phyloP scores from a whole-genome alignment of 2,888 invertebrate genomes.

The Netelia inedita region DNA sequence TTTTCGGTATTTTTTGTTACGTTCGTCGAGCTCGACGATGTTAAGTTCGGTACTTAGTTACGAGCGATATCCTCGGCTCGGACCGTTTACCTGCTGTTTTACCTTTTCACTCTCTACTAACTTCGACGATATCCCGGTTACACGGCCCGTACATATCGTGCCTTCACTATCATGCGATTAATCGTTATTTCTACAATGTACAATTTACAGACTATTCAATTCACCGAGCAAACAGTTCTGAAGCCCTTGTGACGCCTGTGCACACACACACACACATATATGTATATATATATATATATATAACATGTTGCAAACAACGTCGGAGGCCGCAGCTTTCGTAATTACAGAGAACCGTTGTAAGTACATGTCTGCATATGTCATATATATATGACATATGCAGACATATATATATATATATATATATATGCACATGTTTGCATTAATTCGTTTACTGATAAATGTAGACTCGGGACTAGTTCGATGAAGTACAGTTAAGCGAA shows the following conservation, averaged over 20 bases:
- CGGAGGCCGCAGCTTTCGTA: slow-evolving; percentile 14
- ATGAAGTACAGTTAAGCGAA: slow-evolving; percentile 23
- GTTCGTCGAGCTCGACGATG: slow-evolving; percentile 28
- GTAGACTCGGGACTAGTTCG: slow-evolving; percentile 33
- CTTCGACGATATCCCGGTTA: slow-evolving; percentile 64
- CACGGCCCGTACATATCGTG: slow-evolving; percentile 56
- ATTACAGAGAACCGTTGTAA: slow-evolving; percentile 18
- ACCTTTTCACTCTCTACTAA: slow-evolving; percentile 69
- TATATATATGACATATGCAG: slow-evolving; percentile 69
- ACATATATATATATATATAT: slow-evolving; percentile 66
- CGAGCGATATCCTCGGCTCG: not conserved
- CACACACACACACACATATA: not conserved
- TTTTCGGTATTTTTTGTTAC: not conserved
- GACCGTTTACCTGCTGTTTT: slow-evolving; percentile 71
- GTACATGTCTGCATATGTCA: slow-evolving; percentile 63
- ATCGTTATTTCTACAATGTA: slow-evolving; percentile 72
- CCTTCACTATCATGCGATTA: slow-evolving; percentile 55
- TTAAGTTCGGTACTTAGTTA: slow-evolving; percentile 52
- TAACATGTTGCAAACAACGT: not conserved
- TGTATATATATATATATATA: not conserved
- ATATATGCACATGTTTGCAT: slow-evolving; percentile 42
- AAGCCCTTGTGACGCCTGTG: slow-evolving; percentile 15
- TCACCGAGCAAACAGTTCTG: slow-evolving; percentile 79
- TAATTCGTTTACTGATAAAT: not conserved
- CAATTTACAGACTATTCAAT: slow-evolving; percentile 78